Evolutionary conservation across 30 jellyfish, hydroid and myxozoan species (phyloP).

Genomic region (Hydra vulgaris): DNA sequence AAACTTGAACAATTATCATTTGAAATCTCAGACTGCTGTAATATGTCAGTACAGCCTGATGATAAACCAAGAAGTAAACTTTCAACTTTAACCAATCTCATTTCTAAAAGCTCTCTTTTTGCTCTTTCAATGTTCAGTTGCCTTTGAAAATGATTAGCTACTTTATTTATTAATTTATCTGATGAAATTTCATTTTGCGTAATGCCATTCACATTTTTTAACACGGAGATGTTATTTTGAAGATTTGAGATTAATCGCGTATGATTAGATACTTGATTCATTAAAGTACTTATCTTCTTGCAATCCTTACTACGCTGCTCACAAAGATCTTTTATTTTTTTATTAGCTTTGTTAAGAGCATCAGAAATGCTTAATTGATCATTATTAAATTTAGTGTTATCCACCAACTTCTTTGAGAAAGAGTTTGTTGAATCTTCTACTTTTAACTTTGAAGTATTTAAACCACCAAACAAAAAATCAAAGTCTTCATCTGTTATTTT

Average conservation of each 20-base stretch:
- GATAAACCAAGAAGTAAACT: neutral
- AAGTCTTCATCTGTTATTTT: neutral
- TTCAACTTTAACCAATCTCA: neutral
- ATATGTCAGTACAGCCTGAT: neutral
- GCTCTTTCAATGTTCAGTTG: neutral
- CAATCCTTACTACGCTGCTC: neutral
- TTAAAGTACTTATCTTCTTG: neutral
- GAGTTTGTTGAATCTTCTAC: neutral
- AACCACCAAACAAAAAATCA: neutral
- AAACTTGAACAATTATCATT: neutral
- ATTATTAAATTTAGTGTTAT: too few relatives aligned
- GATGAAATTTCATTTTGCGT: neutral
- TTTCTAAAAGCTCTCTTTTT: neutral
- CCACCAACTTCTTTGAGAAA: neutral
- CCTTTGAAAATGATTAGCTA: neutral
- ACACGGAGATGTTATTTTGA: neutral
- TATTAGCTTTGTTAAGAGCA: neutral
- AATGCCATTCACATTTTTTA: neutral
- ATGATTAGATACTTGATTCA: conserved; percentile 2
- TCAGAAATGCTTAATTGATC: neutral
- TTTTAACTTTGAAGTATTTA: too few relatives aligned
- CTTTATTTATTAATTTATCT: neutral
- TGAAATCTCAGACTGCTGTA: neutral
- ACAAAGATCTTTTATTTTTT: neutral
- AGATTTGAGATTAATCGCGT: neutral